A percentile compares a stretch with the other conserved stretches of the same genome.
Conservation (phyloP, 1,140 invertebrate genomes). For the Zelostemma sp. region DNA sequence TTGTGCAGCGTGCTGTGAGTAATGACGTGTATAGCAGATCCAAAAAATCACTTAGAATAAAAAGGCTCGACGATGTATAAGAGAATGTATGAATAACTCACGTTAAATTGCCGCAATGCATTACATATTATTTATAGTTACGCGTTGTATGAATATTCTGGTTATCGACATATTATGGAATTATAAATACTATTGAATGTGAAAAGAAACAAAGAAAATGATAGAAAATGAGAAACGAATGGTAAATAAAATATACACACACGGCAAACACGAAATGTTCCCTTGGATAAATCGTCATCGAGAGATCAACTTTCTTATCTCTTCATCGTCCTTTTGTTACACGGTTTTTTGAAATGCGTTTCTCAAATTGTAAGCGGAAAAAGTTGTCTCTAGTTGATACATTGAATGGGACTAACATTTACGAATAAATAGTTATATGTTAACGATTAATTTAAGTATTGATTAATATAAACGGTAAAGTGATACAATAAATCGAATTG, state of each 20-base stretch:
- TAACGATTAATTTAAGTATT: constrained; percentile 42
- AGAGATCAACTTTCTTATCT: constrained; percentile 23
- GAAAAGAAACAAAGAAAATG: constrained; percentile 17
- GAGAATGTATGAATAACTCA: constrained; percentile 21
- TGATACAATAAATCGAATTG: constrained; percentile 8
- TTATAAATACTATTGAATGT: constrained; percentile 27
- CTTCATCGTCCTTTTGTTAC: not conserved
- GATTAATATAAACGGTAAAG: constrained; percentile 43
- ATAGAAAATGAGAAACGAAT: constrained; percentile 25
- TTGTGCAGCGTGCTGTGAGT: constrained; percentile 4
- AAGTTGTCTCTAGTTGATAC: constrained; percentile 34
- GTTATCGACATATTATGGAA: constrained; percentile 28
- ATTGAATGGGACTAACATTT: constrained; percentile 37
- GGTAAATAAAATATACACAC: constrained; percentile 30
- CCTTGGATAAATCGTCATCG: constrained; percentile 31
- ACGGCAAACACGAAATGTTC: constrained; percentile 33
- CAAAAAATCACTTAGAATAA: constrained; percentile 6
- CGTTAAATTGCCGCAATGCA: constrained; percentile 16
- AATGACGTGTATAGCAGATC: constrained; percentile 28
- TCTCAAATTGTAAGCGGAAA: constrained; percentile 1
- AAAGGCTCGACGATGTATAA: constrained; percentile 2
- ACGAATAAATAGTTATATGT: constrained; percentile 40
- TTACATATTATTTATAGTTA: constrained; percentile 28
- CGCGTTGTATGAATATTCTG: constrained; percentile 28
- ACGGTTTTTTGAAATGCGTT: not conserved